Evolutionary conservation across 2,113 vertebrate genomes (phyloP).

Genomic region (Oreocharis arfaki): DNA sequence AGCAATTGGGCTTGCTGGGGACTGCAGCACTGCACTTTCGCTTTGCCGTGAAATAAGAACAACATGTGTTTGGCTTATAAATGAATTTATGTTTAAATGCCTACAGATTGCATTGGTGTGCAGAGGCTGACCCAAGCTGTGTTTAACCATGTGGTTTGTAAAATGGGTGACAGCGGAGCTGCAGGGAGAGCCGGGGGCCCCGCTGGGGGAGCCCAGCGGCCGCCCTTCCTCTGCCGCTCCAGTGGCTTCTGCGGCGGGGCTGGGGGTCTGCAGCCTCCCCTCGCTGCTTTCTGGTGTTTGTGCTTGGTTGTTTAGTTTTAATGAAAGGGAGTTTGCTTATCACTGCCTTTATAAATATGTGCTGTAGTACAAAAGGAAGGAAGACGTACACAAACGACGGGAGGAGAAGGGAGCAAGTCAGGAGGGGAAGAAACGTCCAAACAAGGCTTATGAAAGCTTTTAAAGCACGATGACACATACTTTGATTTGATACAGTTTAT

Average conservation of each 20-base stretch:
- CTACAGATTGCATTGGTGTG: not conserved
- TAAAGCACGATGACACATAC: not conserved
- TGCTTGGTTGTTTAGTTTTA: not conserved
- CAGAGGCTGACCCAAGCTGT: not conserved
- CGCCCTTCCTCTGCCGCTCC: not conserved
- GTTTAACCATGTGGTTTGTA: not conserved
- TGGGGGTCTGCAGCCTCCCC: not conserved
- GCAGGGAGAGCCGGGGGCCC: conserved; percentile 65
- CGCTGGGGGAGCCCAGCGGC: conserved; percentile 46
- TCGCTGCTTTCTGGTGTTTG: not conserved
- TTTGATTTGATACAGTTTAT: not conserved
- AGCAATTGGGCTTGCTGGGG: not conserved
- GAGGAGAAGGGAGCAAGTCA: not conserved
- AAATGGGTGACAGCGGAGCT: conserved; percentile 32
- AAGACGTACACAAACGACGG: conserved; percentile 29
- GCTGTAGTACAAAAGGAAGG: conserved; percentile 49
- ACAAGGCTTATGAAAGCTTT: not conserved
- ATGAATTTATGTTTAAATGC: not conserved
- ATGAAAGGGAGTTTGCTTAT: conserved; percentile 51
- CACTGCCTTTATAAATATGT: conserved; percentile 17
- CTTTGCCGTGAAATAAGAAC: not conserved
- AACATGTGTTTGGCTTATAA: not conserved
- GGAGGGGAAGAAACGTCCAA: not conserved
- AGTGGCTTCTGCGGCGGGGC: not conserved
- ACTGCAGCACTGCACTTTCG: not conserved